Conservation (phyloP, 2,797 vertebrate species). For the Acomys russatus region DNA sequence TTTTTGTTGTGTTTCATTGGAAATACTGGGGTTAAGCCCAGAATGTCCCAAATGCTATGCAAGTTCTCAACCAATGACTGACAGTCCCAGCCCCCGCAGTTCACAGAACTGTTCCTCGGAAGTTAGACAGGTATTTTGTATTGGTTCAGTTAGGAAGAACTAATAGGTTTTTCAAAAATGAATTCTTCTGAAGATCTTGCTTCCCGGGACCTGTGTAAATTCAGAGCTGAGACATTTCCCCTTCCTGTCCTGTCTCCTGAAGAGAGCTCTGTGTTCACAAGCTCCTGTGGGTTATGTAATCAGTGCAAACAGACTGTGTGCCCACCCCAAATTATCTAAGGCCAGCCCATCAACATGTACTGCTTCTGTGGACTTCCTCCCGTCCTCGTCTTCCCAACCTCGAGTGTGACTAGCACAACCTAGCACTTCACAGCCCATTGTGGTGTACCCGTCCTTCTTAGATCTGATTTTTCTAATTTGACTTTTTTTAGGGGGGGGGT, state of each 20-base stretch:
- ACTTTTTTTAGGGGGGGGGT: background rate
- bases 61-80: background rate
- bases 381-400: background rate
- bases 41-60: background rate
- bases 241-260: background rate
- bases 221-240: background rate
- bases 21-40: background rate
- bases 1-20: background rate
- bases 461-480: too few species aligned
- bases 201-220: constrained; percentile 17
- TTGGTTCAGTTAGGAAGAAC: constrained; percentile 17
- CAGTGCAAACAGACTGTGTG: background rate
- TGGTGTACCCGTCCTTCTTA: background rate
- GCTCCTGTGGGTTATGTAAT: background rate
- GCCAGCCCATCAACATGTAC: background rate
- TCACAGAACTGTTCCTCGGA: background rate
- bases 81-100: background rate
- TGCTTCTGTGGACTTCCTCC: constrained; percentile 10
- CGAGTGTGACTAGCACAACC: background rate
- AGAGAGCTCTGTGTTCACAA: constrained; percentile 12
- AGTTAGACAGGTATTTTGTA: constrained; percentile 15
- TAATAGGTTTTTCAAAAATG: background rate
- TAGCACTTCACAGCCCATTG: background rate
- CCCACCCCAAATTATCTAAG: background rate
- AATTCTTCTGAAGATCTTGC: background rate